Evolutionary conservation across 1,140 invertebrate genomes (phyloP).

Genomic region (Diprion similis): DNA sequence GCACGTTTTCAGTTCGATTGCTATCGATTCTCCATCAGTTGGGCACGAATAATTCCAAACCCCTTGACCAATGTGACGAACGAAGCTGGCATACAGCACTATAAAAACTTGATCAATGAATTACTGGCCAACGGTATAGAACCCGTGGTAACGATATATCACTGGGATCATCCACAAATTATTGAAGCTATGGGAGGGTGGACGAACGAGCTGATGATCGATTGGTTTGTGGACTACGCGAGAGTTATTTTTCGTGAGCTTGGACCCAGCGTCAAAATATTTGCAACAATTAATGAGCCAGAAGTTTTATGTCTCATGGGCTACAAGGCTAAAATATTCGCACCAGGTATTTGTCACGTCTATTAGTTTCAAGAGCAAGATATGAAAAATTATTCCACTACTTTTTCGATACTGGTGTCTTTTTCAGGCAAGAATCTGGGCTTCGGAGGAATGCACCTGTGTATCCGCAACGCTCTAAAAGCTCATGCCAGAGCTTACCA

Average conservation of each 20-base stretch:
- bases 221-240: constrained; percentile 65
- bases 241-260: constrained; percentile 58
- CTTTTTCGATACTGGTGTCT: constrained; percentile 29
- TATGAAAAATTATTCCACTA: constrained; percentile 52
- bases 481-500: constrained; percentile 66
- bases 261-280: constrained; percentile 45
- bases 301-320: constrained; percentile 12
- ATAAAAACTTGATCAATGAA: constrained; percentile 67
- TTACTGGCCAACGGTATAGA: constrained; percentile 65
- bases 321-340: constrained; percentile 14
- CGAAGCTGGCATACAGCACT: constrained; percentile 67
- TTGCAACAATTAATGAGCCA: constrained; percentile 59
- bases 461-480: constrained; percentile 64
- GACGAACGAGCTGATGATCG: constrained; percentile 30
- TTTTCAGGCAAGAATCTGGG: constrained; percentile 11
- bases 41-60: constrained; percentile 54
- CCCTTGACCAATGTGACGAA: constrained; percentile 65
- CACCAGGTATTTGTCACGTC: constrained; percentile 20
- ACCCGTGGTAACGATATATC: constrained; percentile 67
- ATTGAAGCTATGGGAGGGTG: constrained; percentile 62
- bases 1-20: constrained; percentile 53
- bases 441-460: constrained; percentile 61
- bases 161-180: constrained; percentile 62
- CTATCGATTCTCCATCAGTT: constrained; percentile 69
- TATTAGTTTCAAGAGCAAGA: constrained; percentile 38